Percentiles rank a stretch among this genome's conserved stretches.
Evolutionary conservation across 2,888 invertebrate species (phyloP).

Genomic region (Archips crataeganus): DNA sequence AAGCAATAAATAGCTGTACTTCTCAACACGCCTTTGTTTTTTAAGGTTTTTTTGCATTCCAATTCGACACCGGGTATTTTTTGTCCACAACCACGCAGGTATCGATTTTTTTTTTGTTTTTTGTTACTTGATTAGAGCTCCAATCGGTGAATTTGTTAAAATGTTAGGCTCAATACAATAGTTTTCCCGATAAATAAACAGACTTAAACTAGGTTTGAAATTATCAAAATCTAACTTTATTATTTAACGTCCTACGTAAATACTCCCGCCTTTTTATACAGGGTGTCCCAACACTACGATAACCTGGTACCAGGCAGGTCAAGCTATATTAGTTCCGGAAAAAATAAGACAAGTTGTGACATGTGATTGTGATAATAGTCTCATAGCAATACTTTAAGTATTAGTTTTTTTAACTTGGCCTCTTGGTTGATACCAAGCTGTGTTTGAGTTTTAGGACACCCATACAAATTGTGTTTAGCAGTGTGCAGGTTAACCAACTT

Average conservation of each 20-base stretch:
- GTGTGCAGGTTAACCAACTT: no score
- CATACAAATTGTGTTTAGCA: no score
- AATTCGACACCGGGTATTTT: neutral
- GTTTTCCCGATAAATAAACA: neutral
- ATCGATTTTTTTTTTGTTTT: conserved; percentile 9
- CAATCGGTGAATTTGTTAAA: neutral
- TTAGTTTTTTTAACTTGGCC: no score
- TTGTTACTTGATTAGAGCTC: neutral
- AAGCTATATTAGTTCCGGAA: no score
- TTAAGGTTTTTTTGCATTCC: neutral
- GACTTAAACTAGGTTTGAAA: neutral
- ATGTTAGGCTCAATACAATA: neutral
- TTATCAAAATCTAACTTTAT: neutral
- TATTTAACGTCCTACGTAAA: no score
- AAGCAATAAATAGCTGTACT: neutral
- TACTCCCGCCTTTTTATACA: neutral
- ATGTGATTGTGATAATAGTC: no score
- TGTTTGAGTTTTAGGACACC: no score
- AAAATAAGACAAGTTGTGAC: no score
- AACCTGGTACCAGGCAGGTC: no score
- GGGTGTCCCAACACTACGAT: no score
- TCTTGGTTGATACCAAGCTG: no score
- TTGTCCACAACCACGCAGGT: neutral
- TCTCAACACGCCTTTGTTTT: neutral
- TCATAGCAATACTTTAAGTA: no score